These are phyloP conservation scores for Radopholus similis DNA, from an alignment of 1,140 invertebrate genomes.

Conservation along the genomic window DNA sequence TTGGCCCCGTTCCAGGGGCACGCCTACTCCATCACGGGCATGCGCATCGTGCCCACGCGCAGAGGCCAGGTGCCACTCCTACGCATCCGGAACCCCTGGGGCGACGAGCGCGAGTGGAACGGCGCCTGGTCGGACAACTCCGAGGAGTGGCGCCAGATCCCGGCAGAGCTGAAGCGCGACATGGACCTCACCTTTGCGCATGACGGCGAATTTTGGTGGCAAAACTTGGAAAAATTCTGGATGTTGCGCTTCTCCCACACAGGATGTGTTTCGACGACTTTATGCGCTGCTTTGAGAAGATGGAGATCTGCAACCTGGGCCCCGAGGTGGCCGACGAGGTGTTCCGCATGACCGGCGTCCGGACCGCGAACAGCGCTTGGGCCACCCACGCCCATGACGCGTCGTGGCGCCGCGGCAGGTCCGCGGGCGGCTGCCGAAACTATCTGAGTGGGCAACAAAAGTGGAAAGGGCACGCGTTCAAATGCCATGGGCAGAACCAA, in stretches of 20 bases:
- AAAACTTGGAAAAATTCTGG: background rate
- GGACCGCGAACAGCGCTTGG: slow-evolving; percentile 67
- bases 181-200: slow-evolving; percentile 86
- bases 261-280: slow-evolving; percentile 64
- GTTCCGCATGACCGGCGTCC: slow-evolving; percentile 53
- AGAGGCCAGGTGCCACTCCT: slow-evolving; percentile 76
- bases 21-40: slow-evolving; percentile 85
- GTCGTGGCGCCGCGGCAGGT: slow-evolving; percentile 82
- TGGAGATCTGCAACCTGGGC: slow-evolving; percentile 94
- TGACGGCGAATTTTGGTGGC: slow-evolving; percentile 89
- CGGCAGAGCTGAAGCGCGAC: slow-evolving; percentile 77
- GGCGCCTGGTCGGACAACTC: slow-evolving; percentile 86
- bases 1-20: slow-evolving; percentile 67
- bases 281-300: slow-evolving; percentile 62
- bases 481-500: background rate
- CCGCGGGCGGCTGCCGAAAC: slow-evolving; percentile 94
- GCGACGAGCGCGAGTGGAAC: slow-evolving; percentile 79
- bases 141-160: slow-evolving; percentile 85
- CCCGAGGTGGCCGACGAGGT: slow-evolving; percentile 81
- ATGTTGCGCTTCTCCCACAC: slow-evolving; percentile 38
- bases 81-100: slow-evolving; percentile 91
- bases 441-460: slow-evolving; percentile 68
- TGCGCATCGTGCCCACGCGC: slow-evolving; percentile 74
- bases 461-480: background rate
- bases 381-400: slow-evolving; percentile 88